A percentile compares a stretch with the other conserved stretches of the same genome.
phyloP scores from a whole-genome alignment of 2,888 invertebrate species.

The Tiliacea citrago region DNA sequence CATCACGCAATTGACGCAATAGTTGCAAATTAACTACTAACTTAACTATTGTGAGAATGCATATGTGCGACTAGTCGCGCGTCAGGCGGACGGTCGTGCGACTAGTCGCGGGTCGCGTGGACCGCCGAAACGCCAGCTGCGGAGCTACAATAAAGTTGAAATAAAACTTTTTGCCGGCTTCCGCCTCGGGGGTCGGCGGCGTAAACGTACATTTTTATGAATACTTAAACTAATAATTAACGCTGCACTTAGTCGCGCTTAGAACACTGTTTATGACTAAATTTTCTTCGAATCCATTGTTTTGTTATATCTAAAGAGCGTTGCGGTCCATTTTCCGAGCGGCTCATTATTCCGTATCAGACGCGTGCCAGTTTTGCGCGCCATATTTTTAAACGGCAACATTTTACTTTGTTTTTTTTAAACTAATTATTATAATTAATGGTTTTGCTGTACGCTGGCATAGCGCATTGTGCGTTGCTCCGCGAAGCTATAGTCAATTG shows the following conservation, averaged over 20 bases:
- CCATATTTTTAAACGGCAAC: conserved; percentile 77
- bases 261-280: conserved; percentile 82
- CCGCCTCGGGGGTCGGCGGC: conserved; percentile 72
- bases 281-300: conserved; percentile 81
- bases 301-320: conserved; percentile 79
- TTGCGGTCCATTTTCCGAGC: conserved; percentile 78
- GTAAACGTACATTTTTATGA: conserved; percentile 80
- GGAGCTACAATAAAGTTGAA: conserved; percentile 74
- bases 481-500: conserved; percentile 54
- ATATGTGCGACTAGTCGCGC: conserved; percentile 9
- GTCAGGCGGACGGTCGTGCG: conserved; percentile 28
- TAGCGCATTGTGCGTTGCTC: conserved; percentile 47
- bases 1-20: conserved; percentile 33
- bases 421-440: conserved; percentile 83
- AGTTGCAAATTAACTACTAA: conserved; percentile 13
- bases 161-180: conserved; percentile 76
- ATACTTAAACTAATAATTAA: conserved; percentile 87
- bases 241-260: conserved; percentile 82
- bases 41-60: neutral
- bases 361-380: conserved; percentile 75
- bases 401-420: conserved; percentile 75
- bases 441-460: conserved; percentile 72
- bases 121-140: conserved; percentile 78
- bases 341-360: conserved; percentile 80
- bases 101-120: conserved; percentile 58